Conservation (phyloP, 2,888 invertebrate genomes). For the Caenorhabditis japonica region DNA sequence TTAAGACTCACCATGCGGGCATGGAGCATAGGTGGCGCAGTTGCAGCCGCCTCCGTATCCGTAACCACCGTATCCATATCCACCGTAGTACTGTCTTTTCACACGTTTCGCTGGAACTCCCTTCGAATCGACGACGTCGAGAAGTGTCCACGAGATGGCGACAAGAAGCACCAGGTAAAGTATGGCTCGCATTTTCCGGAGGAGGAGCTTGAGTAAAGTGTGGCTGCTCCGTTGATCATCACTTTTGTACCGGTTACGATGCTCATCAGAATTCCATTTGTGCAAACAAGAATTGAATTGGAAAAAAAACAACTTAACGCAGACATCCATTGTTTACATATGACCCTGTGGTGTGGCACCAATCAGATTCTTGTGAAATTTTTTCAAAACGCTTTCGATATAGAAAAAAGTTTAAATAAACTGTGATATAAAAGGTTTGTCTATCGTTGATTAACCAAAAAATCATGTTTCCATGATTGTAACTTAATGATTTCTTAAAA, state of each 20-base stretch:
- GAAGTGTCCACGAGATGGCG: conserved; percentile 54
- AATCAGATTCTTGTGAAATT: no score
- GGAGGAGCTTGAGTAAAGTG: conserved; percentile 29
- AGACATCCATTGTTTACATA: no score
- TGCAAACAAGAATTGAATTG: conserved; percentile 4
- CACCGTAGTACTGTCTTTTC: conserved; percentile 52
- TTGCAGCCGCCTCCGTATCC: conserved; percentile 41
- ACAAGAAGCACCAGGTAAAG: conserved; percentile 47
- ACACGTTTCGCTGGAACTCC: conserved; percentile 49
- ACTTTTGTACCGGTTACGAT: conserved; percentile 20
- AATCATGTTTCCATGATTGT: no score
- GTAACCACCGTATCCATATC: conserved; percentile 35
- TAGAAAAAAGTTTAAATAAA: no score
- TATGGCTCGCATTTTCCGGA: conserved; percentile 35
- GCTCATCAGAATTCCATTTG: conserved; percentile 27
- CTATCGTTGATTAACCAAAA: no score
- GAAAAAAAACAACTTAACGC: no score
- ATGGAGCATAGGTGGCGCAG: conserved; percentile 54
- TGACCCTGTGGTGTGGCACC: conserved; percentile 22
- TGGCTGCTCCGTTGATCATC: neutral
- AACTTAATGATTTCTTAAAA: no score
- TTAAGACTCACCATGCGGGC: conserved; percentile 29
- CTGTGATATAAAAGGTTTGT: no score
- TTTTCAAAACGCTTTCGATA: no score
- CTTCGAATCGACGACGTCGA: conserved; percentile 47